Percentiles rank a stretch among this genome's conserved stretches.
Conservation (phyloP, 2,797 vertebrate genomes). For the Schizopygopsis pylzovi region DNA sequence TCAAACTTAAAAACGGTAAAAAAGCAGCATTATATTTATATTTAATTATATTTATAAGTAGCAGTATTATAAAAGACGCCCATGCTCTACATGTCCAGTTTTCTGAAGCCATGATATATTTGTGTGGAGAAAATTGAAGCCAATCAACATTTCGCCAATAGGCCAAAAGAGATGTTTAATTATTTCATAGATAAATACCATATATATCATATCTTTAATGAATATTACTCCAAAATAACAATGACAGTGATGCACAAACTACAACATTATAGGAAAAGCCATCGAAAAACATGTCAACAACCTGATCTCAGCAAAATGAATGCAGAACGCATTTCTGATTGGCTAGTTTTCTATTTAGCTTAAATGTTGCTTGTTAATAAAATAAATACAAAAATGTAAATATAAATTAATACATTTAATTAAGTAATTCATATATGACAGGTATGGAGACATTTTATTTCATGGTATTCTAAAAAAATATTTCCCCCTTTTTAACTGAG, state of each 20-base stretch:
- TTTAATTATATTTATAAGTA: no score
- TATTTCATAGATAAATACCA: not conserved
- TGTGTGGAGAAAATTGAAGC: not conserved
- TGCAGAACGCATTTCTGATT: not conserved
- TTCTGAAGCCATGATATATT: not conserved
- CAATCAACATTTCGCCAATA: no score
- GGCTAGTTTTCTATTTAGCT: no score
- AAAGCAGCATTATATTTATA: not conserved
- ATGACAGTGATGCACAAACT: not conserved
- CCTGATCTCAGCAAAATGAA: not conserved
- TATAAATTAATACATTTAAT: no score
- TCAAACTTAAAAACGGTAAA: not conserved
- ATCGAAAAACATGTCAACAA: not conserved
- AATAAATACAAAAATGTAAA: no score
- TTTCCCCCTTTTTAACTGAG: no score
- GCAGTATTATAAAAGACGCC: not conserved
- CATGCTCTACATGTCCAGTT: not conserved
- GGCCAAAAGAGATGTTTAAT: not conserved
- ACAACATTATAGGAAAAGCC: not conserved
- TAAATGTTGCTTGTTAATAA: no score
- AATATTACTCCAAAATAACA: not conserved
- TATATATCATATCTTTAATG: not conserved
- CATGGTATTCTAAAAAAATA: no score
- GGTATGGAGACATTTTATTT: no score
- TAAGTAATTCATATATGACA: no score